Evolutionary conservation across 2,888 invertebrate genomes (phyloP).

Genomic region (Habrosyne pyritoides): DNA sequence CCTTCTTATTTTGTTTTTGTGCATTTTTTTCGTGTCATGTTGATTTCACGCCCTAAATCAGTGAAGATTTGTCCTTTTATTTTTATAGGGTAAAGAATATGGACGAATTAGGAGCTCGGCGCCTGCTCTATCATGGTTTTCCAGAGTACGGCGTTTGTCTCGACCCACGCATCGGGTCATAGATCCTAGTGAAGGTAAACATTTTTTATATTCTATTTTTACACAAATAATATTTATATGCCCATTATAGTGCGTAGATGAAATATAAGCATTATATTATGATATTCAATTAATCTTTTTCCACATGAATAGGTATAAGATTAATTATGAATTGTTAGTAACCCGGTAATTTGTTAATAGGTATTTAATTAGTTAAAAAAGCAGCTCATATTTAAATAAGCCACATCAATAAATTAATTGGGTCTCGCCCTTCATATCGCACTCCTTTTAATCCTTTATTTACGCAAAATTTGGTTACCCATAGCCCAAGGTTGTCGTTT

Average conservation of each 20-base stretch:
- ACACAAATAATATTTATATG: background rate
- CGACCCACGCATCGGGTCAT: conserved; percentile 68
- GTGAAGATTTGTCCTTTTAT: conserved; percentile 19
- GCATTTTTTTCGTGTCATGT: too few relatives aligned
- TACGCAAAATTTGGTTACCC: conserved; percentile 1
- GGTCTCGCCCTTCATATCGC: background rate
- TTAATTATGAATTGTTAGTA: background rate
- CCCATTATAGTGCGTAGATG: too few relatives aligned
- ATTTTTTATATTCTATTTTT: conserved; percentile 1
- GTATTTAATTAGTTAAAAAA: background rate
- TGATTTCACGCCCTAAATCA: too few relatives aligned
- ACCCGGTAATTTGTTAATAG: too few relatives aligned
- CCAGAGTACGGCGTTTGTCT: conserved; percentile 67
- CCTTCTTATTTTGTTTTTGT: too few relatives aligned
- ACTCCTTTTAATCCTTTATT: conserved; percentile 5
- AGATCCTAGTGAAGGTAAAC: conserved; percentile 68
- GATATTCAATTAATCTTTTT: background rate
- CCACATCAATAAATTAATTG: conserved; percentile 3
- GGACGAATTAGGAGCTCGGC: conserved; percentile 51
- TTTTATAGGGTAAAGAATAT: conserved; percentile 58
- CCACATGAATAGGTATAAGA: background rate
- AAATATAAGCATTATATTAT: too few relatives aligned
- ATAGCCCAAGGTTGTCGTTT: background rate
- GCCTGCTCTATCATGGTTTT: conserved; percentile 62
- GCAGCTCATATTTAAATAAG: background rate